A percentile compares a stretch with the other conserved stretches of the same genome.
These are phyloP conservation scores for Sebastes umbrosus DNA, from an alignment of 2,797 vertebrate species.

Conservation along the genomic window DNA sequence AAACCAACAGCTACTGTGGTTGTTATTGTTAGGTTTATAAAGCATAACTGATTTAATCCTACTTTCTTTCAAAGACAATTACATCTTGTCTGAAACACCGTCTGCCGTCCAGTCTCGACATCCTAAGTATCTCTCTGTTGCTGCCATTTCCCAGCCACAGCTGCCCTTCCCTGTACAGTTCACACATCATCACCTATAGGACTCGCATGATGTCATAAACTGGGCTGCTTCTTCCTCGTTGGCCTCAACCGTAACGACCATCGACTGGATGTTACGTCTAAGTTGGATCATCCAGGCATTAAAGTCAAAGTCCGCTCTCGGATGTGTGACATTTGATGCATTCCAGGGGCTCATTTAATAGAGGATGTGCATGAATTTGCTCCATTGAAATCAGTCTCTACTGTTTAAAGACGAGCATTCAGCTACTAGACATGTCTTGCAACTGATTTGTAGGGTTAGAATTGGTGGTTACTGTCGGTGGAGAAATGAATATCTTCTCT, in stretches of 20 bases:
- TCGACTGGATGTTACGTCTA: conserved; percentile 23
- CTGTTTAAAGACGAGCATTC: neutral
- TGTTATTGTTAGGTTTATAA: neutral
- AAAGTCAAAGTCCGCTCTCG: conserved; percentile 13
- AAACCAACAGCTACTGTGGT: neutral
- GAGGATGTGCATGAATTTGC: neutral
- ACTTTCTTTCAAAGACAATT: neutral
- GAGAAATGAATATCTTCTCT: neutral
- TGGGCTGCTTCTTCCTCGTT: conserved; percentile 28
- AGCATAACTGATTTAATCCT: neutral
- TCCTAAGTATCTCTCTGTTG: conserved; percentile 20
- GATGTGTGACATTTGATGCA: conserved; percentile 16
- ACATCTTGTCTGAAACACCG: neutral
- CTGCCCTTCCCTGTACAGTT: conserved; percentile 59
- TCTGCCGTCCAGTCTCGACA: conserved; percentile 28
- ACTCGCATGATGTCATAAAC: conserved; percentile 57
- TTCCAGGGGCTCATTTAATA: neutral
- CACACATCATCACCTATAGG: conserved; percentile 68
- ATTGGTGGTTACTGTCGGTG: neutral
- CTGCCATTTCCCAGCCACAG: conserved; percentile 46
- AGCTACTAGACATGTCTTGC: neutral
- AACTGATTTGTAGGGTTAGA: neutral
- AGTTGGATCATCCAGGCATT: conserved; percentile 13
- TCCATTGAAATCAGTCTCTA: neutral
- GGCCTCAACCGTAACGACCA: conserved; percentile 6